Evolutionary conservation across 2,888 invertebrate genomes (phyloP).

Genomic region (Baccha elongata): DNA sequence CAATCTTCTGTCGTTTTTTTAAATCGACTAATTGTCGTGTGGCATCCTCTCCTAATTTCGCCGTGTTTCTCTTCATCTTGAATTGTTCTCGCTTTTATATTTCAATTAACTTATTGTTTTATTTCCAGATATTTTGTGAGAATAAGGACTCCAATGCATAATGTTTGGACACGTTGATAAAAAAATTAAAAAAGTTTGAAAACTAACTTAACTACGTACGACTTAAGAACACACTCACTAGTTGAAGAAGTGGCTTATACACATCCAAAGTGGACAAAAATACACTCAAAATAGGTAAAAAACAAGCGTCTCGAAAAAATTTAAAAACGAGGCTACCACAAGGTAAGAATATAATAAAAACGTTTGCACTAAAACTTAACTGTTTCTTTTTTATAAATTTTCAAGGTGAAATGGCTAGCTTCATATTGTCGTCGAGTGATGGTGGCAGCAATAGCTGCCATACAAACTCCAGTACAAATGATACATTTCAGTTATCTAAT

Average conservation of each 20-base stretch:
- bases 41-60: too few relatives aligned
- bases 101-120: too few relatives aligned
- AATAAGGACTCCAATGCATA: too few relatives aligned
- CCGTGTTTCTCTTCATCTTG: too few relatives aligned
- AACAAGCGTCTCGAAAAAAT: slow-evolving; percentile 63
- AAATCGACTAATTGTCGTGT: too few relatives aligned
- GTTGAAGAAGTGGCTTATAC: slow-evolving; percentile 27
- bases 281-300: slow-evolving; percentile 67
- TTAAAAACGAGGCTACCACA: slow-evolving; percentile 57
- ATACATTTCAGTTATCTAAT: slow-evolving; percentile 53
- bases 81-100: too few relatives aligned
- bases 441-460: slow-evolving; percentile 49
- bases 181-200: too few relatives aligned
- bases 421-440: slow-evolving; percentile 54
- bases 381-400: background rate
- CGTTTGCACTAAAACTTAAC: background rate
- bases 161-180: too few relatives aligned
- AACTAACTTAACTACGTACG: too few relatives aligned
- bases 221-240: too few relatives aligned
- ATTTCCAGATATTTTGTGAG: too few relatives aligned
- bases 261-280: slow-evolving; percentile 35
- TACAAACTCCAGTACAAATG: slow-evolving; percentile 50
- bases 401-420: slow-evolving; percentile 67
- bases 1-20: too few relatives aligned
- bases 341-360: slow-evolving; percentile 38